Evolutionary conservation across 2,888 invertebrate species (phyloP), one percentile per base, ranked within the genome.

Genomic region (Andrena chrysosceles): DNA sequence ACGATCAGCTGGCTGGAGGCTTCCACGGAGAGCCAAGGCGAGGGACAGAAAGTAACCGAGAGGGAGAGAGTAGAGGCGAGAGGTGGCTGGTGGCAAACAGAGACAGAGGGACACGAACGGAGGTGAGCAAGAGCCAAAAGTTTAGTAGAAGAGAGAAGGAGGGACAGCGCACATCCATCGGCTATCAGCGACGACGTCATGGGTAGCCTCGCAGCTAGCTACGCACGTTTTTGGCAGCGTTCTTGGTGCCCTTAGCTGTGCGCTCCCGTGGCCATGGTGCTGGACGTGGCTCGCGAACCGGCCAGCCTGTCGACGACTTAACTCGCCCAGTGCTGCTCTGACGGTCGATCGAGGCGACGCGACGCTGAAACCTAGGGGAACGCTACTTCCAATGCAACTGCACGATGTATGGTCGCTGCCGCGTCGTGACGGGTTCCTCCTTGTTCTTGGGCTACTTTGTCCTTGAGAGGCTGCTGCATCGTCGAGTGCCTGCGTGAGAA

Each of bases 1-100:
- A 93, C 92, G 93, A 93, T 93, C 93, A 93, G 93, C 93, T 93
- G 93, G 91, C 90, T 90, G 90, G 77, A 83, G 59, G 82, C 52
- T 66, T 66, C 52, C 54, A 16, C 8, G 54, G 26, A 26, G 31
- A 16, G 23, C 29, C 69, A 62, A 31, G n/a, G 49, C 8, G 62
- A 23, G 64, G 29, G 16, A 16, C 59, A 23, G 63, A 42, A 42
- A 77, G 42, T 59, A 63, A 52, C 0, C 23, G 59, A 56, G 73
- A 66, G 63, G 23, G 60, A 66, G 77, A 10, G 2, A 56, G 2
- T 5, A 29, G 60, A 48, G 16, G 2, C 20, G 4, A 1, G 29
- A 60, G 20, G 20, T 13, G 31, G 1, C 3, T 16, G 20, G 4
- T 5, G n/a, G 60, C 68, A 56, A 26, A 70, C 69, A 71, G 35